Percentiles rank a stretch among this genome's conserved stretches.
phyloP scores from a whole-genome alignment of 1,140 invertebrate genomes.

The Microplitis mediator region DNA sequence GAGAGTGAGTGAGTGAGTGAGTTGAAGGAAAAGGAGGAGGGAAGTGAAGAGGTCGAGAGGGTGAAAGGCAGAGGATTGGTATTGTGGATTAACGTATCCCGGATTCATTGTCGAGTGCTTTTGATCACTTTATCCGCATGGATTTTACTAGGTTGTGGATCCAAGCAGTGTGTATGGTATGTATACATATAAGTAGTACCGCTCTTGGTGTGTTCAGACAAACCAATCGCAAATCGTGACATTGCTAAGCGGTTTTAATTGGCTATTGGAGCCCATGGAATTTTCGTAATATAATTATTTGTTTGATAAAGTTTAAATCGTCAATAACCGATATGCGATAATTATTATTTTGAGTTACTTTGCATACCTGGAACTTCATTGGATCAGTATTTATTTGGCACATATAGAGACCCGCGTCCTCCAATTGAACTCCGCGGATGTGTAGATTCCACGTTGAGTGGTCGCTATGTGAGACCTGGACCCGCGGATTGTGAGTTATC shows the following conservation, averaged over 20 bases:
- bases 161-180: too few relatives aligned
- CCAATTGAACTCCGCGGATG: slow-evolving; percentile 79
- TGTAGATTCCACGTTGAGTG: slow-evolving; percentile 84
- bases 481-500: slow-evolving; percentile 84
- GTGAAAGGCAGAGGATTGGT: slow-evolving; percentile 1
- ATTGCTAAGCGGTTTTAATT: not conserved
- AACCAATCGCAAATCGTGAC: not conserved
- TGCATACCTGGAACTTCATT: slow-evolving; percentile 79
- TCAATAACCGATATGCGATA: not conserved
- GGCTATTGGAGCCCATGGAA: not conserved
- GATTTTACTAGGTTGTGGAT: not conserved
- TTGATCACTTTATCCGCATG: slow-evolving; percentile 1
- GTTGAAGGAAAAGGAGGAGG: not conserved
- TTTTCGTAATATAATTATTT: not conserved
- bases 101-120: slow-evolving; percentile 17
- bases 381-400: slow-evolving; percentile 85
- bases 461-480: slow-evolving; percentile 79
- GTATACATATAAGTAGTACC: not conserved
- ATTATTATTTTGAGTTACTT: too few relatives aligned
- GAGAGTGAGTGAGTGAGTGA: not conserved
- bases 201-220: not conserved
- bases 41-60: not conserved
- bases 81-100: slow-evolving; percentile 3
- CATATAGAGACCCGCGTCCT: slow-evolving; percentile 84
- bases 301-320: not conserved